Evolutionary conservation across 2,113 vertebrate species (phyloP).

Genomic region (Scomber scombrus): DNA sequence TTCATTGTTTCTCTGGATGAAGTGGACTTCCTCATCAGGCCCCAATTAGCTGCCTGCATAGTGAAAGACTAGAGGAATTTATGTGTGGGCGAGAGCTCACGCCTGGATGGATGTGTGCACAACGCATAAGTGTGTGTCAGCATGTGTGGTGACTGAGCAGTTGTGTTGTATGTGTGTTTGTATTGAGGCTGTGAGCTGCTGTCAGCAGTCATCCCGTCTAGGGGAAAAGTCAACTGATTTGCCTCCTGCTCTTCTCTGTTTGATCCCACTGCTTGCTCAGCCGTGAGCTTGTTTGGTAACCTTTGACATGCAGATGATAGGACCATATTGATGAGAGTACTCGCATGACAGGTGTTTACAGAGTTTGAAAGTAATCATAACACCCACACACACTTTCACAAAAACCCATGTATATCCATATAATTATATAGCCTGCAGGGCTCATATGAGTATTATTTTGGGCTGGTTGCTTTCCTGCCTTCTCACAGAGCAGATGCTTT

Average conservation of each 20-base stretch:
- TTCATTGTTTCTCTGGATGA: conserved; percentile 53
- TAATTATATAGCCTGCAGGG: conserved; percentile 26
- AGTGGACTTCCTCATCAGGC: conserved; percentile 62
- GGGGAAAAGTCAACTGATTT: conserved; percentile 68
- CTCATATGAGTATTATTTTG: conserved; percentile 16
- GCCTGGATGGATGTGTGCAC: not conserved
- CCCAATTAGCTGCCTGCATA: conserved; percentile 59
- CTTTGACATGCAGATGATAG: conserved; percentile 69
- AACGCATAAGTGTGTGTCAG: not conserved
- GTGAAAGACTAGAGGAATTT: conserved; percentile 38
- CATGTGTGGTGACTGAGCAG: not conserved
- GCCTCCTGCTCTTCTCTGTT: conserved; percentile 64
- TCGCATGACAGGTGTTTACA: conserved; percentile 57
- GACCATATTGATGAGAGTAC: conserved; percentile 49
- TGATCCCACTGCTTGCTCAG: conserved; percentile 70
- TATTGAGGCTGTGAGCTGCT: conserved; percentile 55
- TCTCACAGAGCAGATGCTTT: too few species aligned
- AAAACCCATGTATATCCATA: conserved; percentile 9
- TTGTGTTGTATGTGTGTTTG: conserved; percentile 35
- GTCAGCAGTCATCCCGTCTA: conserved; percentile 66
- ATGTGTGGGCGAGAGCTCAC: not conserved
- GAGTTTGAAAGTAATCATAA: conserved; percentile 42
- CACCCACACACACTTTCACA: not conserved
- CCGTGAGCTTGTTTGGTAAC: conserved; percentile 68
- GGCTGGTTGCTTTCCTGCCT: too few species aligned